phyloP scores from a whole-genome alignment of 2,113 vertebrate genomes.

The Falco punctatus region DNA sequence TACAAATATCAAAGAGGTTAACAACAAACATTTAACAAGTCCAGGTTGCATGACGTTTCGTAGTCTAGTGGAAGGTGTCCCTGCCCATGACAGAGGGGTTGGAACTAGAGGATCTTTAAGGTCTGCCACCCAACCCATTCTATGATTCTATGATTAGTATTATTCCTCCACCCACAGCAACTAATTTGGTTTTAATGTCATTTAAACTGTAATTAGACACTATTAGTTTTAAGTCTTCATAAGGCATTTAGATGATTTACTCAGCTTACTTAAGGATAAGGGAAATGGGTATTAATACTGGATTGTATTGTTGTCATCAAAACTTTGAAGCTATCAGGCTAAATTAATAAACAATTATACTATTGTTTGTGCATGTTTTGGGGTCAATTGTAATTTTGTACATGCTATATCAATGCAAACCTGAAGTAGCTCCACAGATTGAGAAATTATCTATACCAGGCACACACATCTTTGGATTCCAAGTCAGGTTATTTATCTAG shows the following conservation, averaged over 20 bases:
- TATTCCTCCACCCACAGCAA: not conserved
- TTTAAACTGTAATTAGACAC: not conserved
- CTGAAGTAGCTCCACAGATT: not conserved
- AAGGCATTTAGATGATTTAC: not conserved
- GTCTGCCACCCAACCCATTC: no score
- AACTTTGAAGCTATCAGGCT: not conserved
- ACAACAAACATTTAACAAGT: not conserved
- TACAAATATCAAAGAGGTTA: not conserved
- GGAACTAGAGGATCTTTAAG: no score
- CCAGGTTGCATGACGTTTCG: no score
- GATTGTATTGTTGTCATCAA: not conserved
- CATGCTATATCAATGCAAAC: not conserved
- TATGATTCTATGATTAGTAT: not conserved
- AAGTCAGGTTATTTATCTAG: not conserved
- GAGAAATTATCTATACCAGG: not conserved
- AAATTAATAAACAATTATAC: not conserved
- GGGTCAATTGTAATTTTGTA: not conserved
- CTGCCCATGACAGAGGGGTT: no score
- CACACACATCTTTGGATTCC: not conserved
- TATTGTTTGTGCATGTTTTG: not conserved
- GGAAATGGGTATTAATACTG: not conserved
- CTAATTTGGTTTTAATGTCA: not conserved
- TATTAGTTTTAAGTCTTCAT: not conserved
- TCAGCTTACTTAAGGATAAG: not conserved
- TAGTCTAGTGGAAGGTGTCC: no score